These are phyloP conservation scores for Tamias sibiricus DNA, from an alignment of 2,113 vertebrate genomes.

Conservation along the genomic window DNA sequence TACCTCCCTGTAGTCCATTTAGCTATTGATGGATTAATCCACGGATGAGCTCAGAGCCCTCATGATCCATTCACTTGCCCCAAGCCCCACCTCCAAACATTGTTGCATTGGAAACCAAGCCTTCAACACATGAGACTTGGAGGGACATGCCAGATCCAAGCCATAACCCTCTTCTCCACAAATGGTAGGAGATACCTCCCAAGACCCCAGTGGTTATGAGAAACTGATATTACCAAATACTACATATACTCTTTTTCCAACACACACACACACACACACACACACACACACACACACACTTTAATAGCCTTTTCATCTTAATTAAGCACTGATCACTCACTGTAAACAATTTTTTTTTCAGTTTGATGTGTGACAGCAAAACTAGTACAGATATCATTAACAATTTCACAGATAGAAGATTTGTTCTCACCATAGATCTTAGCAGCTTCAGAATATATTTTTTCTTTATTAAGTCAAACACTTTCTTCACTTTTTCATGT, in stretches of 20 bases:
- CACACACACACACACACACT: too few species aligned
- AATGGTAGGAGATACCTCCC: not conserved
- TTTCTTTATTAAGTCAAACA: not conserved
- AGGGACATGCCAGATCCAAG: not conserved
- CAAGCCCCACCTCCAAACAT: not conserved
- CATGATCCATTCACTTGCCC: too few species aligned
- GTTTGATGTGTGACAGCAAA: not conserved
- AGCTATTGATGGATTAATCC: not conserved
- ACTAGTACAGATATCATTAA: not conserved
- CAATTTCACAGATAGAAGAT: not conserved
- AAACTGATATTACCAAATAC: not conserved
- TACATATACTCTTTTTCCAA: not conserved
- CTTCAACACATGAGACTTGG: not conserved
- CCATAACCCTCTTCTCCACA: not conserved
- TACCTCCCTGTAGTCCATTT: not conserved
- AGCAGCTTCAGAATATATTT: not conserved
- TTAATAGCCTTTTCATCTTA: not conserved
- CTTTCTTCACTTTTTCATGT: not conserved
- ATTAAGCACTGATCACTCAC: not conserved
- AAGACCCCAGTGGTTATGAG: not conserved
- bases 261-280: too few species aligned
- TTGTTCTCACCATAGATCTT: not conserved
- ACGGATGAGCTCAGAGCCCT: not conserved
- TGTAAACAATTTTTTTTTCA: not conserved
- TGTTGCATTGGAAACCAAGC: not conserved